Percentiles rank a stretch among this genome's conserved stretches.
Evolutionary conservation across 2,797 vertebrate genomes (phyloP).

Genomic region (Sitta carolinensis): DNA sequence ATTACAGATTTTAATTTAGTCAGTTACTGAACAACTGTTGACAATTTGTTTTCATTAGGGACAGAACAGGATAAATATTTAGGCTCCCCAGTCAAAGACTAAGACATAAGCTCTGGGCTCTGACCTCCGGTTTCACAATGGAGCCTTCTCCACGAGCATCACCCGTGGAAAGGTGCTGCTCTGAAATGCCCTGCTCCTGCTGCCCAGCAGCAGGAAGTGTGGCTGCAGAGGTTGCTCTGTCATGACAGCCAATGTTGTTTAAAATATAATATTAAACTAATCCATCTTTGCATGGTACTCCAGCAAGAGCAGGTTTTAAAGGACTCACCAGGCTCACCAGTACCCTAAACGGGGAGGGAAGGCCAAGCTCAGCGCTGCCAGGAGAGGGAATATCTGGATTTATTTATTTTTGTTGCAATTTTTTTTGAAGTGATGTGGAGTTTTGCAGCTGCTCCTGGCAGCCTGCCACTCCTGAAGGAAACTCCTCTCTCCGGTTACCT

Average conservation of each 20-base stretch:
- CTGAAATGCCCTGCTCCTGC: neutral
- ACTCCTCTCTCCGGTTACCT: constrained; percentile 60
- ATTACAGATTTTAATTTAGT: constrained; percentile 90
- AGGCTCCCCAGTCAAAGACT: constrained; percentile 80
- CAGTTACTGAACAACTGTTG: constrained; percentile 87
- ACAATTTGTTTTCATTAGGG: constrained; percentile 88
- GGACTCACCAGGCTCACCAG: neutral
- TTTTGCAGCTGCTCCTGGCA: constrained; percentile 55
- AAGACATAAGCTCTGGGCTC: constrained; percentile 63
- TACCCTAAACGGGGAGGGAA: neutral
- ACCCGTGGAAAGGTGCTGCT: constrained; percentile 9
- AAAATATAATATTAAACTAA: neutral
- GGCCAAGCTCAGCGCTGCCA: neutral
- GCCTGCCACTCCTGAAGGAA: constrained; percentile 49
- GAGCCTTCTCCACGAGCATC: constrained; percentile 7
- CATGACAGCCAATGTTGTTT: neutral
- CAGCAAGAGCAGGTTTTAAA: neutral
- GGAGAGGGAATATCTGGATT: neutral
- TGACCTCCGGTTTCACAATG: constrained; percentile 19
- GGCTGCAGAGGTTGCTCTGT: accelerated
- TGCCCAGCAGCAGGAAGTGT: neutral
- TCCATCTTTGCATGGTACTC: neutral
- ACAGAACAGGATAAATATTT: constrained; percentile 85
- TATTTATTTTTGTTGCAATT: neutral
- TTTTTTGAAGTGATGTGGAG: neutral